A percentile compares a stretch with the other conserved stretches of the same genome.
Evolutionary conservation across 37 sponge, comb jelly and placozoan species (phyloP).

Genomic region (Crambe crambe): DNA sequence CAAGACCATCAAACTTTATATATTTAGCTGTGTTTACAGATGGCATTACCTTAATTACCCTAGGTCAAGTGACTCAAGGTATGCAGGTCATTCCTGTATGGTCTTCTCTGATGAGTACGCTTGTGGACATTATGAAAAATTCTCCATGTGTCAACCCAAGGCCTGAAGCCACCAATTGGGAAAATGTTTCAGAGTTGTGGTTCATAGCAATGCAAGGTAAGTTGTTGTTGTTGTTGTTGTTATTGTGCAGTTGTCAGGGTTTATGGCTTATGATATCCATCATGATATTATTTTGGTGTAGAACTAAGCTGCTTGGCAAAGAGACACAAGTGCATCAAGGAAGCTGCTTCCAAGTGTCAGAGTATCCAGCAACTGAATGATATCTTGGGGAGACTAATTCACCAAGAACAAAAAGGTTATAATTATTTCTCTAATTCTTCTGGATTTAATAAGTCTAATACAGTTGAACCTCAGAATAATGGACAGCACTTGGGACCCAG

Average conservation of each 20-base stretch:
- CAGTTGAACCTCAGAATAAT: too few species aligned
- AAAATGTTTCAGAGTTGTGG: conserved; percentile 33
- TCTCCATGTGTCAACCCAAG: not conserved
- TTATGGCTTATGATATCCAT: too few species aligned
- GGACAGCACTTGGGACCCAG: too few species aligned
- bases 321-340: not conserved
- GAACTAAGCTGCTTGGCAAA: not conserved
- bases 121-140: not conserved
- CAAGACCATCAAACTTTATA: too few species aligned
- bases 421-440: too few species aligned
- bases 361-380: not conserved
- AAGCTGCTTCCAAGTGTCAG: not conserved
- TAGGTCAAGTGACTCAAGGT: not conserved
- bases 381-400: not conserved
- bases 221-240: not conserved
- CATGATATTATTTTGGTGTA: not conserved
- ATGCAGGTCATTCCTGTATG: not conserved
- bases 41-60: not conserved
- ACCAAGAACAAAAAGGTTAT: not conserved
- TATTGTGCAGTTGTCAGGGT: too few species aligned
- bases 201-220: conserved; percentile 29
- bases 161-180: not conserved
- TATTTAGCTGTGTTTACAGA: not conserved
- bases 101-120: not conserved
- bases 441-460: too few species aligned